Percentiles rank a stretch among this genome's conserved stretches.
phyloP scores from a whole-genome alignment of 2,888 invertebrate genomes.

The Parnassius apollo region DNA sequence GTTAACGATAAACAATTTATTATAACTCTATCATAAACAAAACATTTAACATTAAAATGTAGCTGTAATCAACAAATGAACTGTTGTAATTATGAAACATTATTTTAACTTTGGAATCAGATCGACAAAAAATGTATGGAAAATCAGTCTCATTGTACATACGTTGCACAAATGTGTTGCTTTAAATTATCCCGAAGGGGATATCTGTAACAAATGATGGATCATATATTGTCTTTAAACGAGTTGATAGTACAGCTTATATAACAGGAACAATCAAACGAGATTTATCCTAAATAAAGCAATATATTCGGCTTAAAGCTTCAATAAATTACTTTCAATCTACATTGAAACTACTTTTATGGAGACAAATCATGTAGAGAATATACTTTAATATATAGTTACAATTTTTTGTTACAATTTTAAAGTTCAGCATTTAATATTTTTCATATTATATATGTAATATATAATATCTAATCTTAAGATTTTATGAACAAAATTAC shows the following conservation, averaged over 20 bases:
- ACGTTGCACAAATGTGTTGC: slow-evolving; percentile 54
- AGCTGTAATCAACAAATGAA: slow-evolving; percentile 5
- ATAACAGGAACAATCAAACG: slow-evolving; percentile 22
- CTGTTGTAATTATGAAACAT: not conserved
- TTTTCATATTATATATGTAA: too few species aligned
- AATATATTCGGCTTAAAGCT: slow-evolving; percentile 19
- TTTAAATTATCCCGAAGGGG: slow-evolving; percentile 53
- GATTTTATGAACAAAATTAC: too few species aligned
- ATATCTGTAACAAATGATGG: slow-evolving; percentile 65
- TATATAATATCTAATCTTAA: too few species aligned
- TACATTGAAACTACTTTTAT: not conserved
- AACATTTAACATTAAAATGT: not conserved
- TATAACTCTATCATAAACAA: too few species aligned
- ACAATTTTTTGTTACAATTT: too few species aligned
- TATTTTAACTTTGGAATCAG: slow-evolving; percentile 3
- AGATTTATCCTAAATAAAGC: slow-evolving; percentile 21
- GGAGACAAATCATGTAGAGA: too few species aligned
- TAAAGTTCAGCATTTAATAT: too few species aligned
- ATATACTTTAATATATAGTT: too few species aligned
- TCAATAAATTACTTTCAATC: slow-evolving; percentile 21
- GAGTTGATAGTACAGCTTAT: slow-evolving; percentile 37
- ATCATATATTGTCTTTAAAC: slow-evolving; percentile 46
- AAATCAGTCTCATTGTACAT: slow-evolving; percentile 43
- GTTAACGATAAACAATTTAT: too few species aligned
- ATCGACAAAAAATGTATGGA: slow-evolving; percentile 6